phyloP scores from a whole-genome alignment of 2,888 invertebrate genomes.

The Schizotus pectinicornis region DNA sequence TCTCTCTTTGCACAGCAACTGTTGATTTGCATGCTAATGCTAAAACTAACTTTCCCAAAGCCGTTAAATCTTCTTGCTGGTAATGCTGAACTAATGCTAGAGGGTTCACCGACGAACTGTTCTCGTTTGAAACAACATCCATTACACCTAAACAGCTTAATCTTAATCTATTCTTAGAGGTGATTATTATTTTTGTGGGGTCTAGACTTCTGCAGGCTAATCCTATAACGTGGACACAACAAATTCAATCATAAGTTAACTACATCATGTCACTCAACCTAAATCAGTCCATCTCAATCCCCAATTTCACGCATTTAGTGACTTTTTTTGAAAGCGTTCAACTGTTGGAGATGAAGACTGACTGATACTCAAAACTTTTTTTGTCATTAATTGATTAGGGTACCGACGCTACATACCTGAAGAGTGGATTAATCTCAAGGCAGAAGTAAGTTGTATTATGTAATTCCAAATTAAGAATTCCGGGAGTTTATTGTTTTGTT shows the following conservation, averaged over 20 bases:
- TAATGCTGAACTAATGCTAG: conserved; percentile 73
- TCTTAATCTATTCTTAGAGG: conserved; percentile 67
- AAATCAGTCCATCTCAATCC: neutral
- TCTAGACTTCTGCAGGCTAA: conserved; percentile 85
- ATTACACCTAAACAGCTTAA: conserved; percentile 81
- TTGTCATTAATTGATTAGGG: neutral
- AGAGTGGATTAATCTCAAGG: conserved; percentile 87
- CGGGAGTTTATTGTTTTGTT: conserved; percentile 74
- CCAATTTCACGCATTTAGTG: no score
- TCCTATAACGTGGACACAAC: conserved; percentile 72
- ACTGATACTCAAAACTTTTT: neutral
- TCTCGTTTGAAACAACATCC: conserved; percentile 80
- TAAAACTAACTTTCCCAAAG: conserved; percentile 88
- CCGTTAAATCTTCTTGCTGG: conserved; percentile 89
- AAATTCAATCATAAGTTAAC: neutral
- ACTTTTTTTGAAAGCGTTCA: no score
- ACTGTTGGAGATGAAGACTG: no score
- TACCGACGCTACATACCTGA: conserved; percentile 50
- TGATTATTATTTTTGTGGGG: conserved; percentile 84
- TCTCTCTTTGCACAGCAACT: conserved; percentile 85
- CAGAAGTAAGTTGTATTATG: conserved; percentile 93
- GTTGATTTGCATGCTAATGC: conserved; percentile 93
- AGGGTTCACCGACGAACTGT: conserved; percentile 66
- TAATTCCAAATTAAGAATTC: conserved; percentile 95
- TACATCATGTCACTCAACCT: neutral